These are phyloP conservation scores for Leptosomus discolor DNA, from an alignment of 2,113 vertebrate species.

Conservation along the genomic window DNA sequence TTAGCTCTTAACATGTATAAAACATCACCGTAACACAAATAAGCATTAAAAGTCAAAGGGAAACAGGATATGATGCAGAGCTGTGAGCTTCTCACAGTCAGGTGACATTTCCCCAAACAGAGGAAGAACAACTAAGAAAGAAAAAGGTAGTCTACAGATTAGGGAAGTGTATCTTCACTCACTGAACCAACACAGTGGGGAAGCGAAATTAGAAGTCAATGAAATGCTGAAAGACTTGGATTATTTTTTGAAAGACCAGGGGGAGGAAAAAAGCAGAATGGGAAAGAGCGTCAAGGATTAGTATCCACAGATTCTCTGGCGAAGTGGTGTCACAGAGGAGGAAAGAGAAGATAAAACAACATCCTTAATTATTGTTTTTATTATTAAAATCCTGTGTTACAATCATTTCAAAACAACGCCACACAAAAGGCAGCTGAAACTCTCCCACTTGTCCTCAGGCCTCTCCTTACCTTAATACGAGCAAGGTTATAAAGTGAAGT, in stretches of 20 bases:
- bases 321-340: not conserved
- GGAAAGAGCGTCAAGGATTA: not conserved
- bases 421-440: not conserved
- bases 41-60: not conserved
- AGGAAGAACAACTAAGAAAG: constrained; percentile 34
- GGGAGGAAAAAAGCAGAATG: not conserved
- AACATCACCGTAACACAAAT: not conserved
- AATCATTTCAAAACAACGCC: not conserved
- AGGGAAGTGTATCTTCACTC: not conserved
- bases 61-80: not conserved
- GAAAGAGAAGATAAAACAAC: not conserved
- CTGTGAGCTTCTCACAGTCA: not conserved
- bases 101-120: constrained; percentile 18
- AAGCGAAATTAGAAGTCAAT: constrained; percentile 40
- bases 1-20: not conserved
- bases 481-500: not conserved
- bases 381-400: not conserved
- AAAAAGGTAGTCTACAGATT: constrained; percentile 5
- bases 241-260: not conserved
- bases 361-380: not conserved
- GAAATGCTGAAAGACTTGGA: not conserved
- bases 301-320: not conserved
- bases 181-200: not conserved
- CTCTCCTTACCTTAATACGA: not conserved
- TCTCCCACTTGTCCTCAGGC: not conserved